phyloP scores from a whole-genome alignment of 2,797 vertebrate species.

The Sebastes umbrosus region DNA sequence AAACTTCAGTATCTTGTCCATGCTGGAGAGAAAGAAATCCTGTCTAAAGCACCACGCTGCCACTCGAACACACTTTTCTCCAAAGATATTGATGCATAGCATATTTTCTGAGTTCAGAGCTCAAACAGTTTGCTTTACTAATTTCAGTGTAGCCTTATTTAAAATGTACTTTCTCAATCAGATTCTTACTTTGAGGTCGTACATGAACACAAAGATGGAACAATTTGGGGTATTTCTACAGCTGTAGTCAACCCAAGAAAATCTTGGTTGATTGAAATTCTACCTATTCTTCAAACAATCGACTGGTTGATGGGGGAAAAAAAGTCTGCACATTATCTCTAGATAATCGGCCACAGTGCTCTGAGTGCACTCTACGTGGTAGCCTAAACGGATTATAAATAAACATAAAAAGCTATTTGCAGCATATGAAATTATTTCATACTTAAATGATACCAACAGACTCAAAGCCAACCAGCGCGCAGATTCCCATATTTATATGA shows the following conservation, averaged over 20 bases:
- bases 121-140: background rate
- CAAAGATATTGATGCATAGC: background rate
- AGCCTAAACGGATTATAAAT: background rate
- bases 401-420: background rate
- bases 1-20: slow-evolving; percentile 9
- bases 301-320: too few relatives aligned
- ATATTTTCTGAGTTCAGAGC: background rate
- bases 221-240: background rate
- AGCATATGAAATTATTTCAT: background rate
- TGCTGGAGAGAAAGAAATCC: background rate
- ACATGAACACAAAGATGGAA: background rate
- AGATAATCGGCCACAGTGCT: background rate
- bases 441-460: background rate
- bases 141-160: background rate
- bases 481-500: background rate
- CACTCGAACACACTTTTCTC: background rate
- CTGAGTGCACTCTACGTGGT: background rate
- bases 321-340: too few relatives aligned
- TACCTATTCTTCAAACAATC: too few relatives aligned
- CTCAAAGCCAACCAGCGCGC: background rate
- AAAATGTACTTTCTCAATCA: background rate
- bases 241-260: too few relatives aligned
- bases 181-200: background rate
- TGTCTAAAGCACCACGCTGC: background rate
- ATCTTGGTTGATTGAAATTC: too few relatives aligned